These are phyloP conservation scores for Sinocyclocheilus anophthalmus DNA, from an alignment of 2,113 vertebrate genomes.

Conservation along the genomic window DNA sequence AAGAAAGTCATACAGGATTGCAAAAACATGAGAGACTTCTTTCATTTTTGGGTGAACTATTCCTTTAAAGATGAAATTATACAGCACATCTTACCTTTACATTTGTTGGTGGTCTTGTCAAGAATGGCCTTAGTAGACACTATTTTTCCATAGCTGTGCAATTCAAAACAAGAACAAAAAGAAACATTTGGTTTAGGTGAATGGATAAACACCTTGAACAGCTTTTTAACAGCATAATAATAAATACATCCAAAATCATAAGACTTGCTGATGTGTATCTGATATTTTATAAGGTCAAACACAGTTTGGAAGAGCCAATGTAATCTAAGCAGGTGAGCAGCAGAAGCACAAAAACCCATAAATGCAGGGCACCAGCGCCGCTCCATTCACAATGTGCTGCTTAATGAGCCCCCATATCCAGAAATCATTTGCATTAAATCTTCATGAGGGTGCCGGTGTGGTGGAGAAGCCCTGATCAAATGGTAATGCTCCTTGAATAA, in stretches of 20 bases:
- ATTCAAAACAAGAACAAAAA: constrained; percentile 38
- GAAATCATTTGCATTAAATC: constrained; percentile 47
- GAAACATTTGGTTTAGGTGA: neutral
- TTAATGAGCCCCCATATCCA: neutral
- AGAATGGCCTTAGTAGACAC: constrained; percentile 93
- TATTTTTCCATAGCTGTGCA: constrained; percentile 90
- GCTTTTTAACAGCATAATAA: neutral
- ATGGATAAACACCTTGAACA: neutral
- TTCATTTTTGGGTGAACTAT: neutral
- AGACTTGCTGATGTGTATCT: neutral
- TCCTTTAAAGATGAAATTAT: neutral
- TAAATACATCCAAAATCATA: neutral
- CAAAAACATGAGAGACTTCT: too few species aligned
- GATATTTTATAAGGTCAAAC: constrained; percentile 4
- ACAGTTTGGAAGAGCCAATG: constrained; percentile 4
- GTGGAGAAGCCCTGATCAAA: constrained; percentile 36
- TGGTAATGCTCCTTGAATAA: constrained; percentile 44
- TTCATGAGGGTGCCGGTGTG: constrained; percentile 38
- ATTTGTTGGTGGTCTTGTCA: constrained; percentile 94
- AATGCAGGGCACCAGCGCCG: neutral
- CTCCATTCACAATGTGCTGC: neutral
- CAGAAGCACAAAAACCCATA: neutral
- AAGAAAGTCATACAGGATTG: neutral
- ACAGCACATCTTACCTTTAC: constrained; percentile 84
- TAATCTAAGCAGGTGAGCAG: constrained; percentile 3